Percentiles rank a stretch among this genome's conserved stretches.
Conservation (phyloP, 2,113 vertebrate species). For the Gavia stellata region DNA sequence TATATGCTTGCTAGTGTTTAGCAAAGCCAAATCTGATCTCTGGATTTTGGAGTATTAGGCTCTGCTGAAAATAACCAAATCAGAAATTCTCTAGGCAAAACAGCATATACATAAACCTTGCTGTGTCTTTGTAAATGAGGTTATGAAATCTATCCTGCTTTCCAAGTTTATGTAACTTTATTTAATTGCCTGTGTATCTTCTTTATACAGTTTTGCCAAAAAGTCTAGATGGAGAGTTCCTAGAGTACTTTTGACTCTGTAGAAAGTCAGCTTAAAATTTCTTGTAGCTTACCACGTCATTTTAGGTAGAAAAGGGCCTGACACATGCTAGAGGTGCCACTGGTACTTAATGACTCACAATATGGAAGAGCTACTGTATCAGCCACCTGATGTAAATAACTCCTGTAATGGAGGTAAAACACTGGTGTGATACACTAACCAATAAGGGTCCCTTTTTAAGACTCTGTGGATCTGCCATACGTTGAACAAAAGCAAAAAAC, state of each 20-base stretch:
- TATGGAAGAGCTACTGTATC: background rate
- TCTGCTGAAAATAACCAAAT: background rate
- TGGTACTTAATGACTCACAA: background rate
- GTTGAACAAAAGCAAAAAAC: background rate
- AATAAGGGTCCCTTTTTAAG: background rate
- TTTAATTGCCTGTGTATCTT: background rate
- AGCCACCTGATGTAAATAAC: background rate
- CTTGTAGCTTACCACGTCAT: accelerated
- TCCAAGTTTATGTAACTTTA: background rate
- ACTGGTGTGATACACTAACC: background rate
- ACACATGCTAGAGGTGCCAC: background rate
- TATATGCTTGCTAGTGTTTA: background rate
- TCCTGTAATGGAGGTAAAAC: background rate
- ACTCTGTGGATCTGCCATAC: background rate
- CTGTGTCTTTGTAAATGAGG: background rate
- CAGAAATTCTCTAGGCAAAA: background rate
- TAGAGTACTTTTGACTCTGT: background rate
- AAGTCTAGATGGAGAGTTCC: background rate
- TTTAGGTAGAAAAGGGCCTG: background rate
- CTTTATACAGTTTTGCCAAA: background rate
- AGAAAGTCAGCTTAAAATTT: background rate
- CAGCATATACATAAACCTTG: background rate
- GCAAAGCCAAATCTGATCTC: background rate
- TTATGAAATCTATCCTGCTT: background rate
- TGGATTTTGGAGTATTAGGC: background rate